Evolutionary conservation across 64 coral and sea anemone species (phyloP), one percentile per base, ranked within the genome.

Genomic region (Cladopsammia gracilis): DNA sequence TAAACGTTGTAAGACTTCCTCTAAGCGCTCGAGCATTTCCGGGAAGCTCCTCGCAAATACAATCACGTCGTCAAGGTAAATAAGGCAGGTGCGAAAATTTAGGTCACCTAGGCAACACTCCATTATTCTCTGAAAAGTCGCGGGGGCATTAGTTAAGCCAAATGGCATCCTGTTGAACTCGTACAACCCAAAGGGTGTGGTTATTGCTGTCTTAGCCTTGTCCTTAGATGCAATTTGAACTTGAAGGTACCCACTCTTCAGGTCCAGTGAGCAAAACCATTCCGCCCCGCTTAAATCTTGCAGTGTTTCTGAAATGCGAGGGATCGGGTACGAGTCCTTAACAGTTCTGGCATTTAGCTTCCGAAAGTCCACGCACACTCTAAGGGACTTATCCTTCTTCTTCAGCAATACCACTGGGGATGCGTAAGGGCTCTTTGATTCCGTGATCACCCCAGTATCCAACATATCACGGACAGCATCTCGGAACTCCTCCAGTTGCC

Each of bases 41-140:
- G 83, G 67, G 64, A 92, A 92, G 44, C 73, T 64, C 22, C 75
- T 92, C 10, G 78, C 64, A 25, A 92, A 92, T 18, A 85, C 70
- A 49, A 93, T 73, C 20, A 85, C 82, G 52, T 93, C 91, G 86
- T 93, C 91, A 10, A 93, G 73, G 52, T 93, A 86, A 5, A 93
- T 61, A 2, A 93, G 70, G 58, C 91, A 93, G n/a, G 51, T 93
- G 10, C 51, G 72, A 45, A 70, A 87, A 18, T 93, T 78, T 2
- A 93, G 82, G 44, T 87, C 71, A 62, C 65, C 20, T 61, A 93
- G 72, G 76, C 91, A 93, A 49, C 76, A 47, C 76, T 93, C 91
- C 91, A 77, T 77, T 16, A 88, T 24, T 20, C 75, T 71, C 48
- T 94, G 92, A 59, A 94, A 88, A 0, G 92, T 84, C 5, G 92